phyloP scores from a whole-genome alignment of 2,113 vertebrate genomes.

The Rhinoptilus africanus region DNA sequence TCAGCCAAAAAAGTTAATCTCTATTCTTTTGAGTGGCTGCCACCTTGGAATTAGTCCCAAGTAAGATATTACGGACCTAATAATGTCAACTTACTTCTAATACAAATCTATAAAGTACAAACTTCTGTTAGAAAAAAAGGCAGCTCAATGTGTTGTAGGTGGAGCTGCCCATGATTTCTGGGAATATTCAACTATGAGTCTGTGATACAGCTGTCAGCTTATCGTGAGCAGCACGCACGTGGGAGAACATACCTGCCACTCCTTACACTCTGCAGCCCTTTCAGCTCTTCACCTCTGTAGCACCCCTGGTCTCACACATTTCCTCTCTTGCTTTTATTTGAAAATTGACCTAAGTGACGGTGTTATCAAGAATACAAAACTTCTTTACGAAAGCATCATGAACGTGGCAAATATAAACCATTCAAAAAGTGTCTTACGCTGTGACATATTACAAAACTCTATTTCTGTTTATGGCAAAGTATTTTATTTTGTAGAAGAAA shows the following conservation, averaged over 20 bases:
- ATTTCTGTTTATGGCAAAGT: slow-evolving; percentile 69
- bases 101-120: neutral
- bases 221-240: accelerated
- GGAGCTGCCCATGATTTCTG: neutral
- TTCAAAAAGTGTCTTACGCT: neutral
- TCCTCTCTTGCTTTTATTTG: neutral
- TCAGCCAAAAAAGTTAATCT: neutral
- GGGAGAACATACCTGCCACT: neutral
- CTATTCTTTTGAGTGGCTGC: neutral
- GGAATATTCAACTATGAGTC: neutral
- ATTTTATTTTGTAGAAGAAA: slow-evolving; percentile 81
- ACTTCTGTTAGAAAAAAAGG: neutral
- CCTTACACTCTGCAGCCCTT: neutral
- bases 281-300: neutral
- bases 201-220: neutral
- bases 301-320: neutral
- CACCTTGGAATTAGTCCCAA: neutral
- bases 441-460: neutral
- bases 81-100: neutral
- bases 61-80: neutral
- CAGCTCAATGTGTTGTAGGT: accelerated
- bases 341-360: neutral
- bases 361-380: neutral
- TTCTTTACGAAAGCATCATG: neutral
- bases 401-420: neutral